These are phyloP conservation scores for Ceyx margarethae DNA, from an alignment of 2,113 vertebrate genomes.

Conservation along the genomic window DNA sequence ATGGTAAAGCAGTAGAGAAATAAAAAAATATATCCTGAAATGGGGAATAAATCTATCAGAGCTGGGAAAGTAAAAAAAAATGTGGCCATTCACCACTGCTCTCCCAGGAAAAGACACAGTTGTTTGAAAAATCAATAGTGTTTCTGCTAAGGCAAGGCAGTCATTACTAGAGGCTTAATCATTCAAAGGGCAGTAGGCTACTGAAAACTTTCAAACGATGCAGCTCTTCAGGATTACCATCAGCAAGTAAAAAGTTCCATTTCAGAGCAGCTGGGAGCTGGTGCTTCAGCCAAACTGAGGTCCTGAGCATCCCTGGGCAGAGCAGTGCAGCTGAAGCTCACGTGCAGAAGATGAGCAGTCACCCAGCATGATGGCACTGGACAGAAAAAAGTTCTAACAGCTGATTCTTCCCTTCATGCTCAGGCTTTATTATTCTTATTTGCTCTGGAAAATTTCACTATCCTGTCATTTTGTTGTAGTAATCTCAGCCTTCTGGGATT, in stretches of 20 bases:
- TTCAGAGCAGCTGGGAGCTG: not conserved
- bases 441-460: conserved; percentile 32
- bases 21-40: not conserved
- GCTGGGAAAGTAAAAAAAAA: conserved; percentile 22
- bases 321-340: not conserved
- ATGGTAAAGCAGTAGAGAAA: not conserved
- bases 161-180: not conserved
- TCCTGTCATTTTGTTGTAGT: conserved; percentile 36
- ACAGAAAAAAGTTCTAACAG: not conserved
- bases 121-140: not conserved
- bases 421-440: conserved; percentile 6
- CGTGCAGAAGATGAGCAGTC: not conserved
- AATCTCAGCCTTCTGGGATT: conserved; percentile 25
- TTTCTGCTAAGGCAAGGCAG: not conserved
- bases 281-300: not conserved
- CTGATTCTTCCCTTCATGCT: not conserved
- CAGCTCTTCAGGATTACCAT: not conserved
- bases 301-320: not conserved
- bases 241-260: not conserved
- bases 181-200: not conserved
- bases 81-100: not conserved
- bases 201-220: not conserved
- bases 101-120: not conserved
- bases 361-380: accelerated
- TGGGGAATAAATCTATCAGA: not conserved